phyloP scores from a whole-genome alignment of 2,888 invertebrate genomes.

The Caenorhabditis panamensis region DNA sequence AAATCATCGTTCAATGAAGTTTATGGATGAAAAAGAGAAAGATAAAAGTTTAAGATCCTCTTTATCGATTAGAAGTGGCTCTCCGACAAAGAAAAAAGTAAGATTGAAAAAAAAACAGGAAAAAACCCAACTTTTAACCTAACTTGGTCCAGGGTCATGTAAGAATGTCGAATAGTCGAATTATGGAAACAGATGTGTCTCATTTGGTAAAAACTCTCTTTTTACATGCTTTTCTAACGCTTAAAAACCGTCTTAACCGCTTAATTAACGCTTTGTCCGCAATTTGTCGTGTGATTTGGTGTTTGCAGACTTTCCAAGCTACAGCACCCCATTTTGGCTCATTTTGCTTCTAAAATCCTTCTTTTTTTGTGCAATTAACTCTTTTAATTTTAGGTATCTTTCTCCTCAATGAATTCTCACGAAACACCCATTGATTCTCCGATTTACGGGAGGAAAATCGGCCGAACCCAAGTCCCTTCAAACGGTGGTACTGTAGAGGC shows the following conservation, averaged over 20 bases:
- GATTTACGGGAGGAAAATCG: slow-evolving; percentile 49
- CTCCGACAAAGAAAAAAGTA: slow-evolving; percentile 53
- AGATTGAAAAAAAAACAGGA: background rate
- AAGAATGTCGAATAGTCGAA: slow-evolving; percentile 34
- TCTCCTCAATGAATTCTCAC: slow-evolving; percentile 49
- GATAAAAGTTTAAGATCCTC: slow-evolving; percentile 39
- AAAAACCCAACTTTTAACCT: background rate
- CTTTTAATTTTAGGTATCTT: slow-evolving; percentile 58
- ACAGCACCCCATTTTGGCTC: background rate
- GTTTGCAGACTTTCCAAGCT: slow-evolving; percentile 3
- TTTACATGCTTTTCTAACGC: background rate
- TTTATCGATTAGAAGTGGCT: slow-evolving; percentile 31
- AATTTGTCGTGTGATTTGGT: slow-evolving; percentile 9
- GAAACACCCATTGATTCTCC: slow-evolving; percentile 54
- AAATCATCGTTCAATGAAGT: background rate
- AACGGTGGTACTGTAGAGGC: slow-evolving; percentile 18
- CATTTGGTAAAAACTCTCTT: slow-evolving; percentile 48
- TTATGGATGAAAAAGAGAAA: background rate
- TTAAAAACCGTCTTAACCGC: slow-evolving; percentile 3
- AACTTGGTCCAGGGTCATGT: slow-evolving; percentile 25
- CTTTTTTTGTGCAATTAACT: too few species aligned
- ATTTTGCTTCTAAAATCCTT: background rate
- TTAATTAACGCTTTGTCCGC: slow-evolving; percentile 1
- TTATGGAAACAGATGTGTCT: slow-evolving; percentile 56
- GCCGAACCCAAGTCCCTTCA: slow-evolving; percentile 15